Evolutionary conservation across 2,888 invertebrate species (phyloP), one percentile per base, ranked within the genome.

Genomic region (Tinea semifulvella): DNA sequence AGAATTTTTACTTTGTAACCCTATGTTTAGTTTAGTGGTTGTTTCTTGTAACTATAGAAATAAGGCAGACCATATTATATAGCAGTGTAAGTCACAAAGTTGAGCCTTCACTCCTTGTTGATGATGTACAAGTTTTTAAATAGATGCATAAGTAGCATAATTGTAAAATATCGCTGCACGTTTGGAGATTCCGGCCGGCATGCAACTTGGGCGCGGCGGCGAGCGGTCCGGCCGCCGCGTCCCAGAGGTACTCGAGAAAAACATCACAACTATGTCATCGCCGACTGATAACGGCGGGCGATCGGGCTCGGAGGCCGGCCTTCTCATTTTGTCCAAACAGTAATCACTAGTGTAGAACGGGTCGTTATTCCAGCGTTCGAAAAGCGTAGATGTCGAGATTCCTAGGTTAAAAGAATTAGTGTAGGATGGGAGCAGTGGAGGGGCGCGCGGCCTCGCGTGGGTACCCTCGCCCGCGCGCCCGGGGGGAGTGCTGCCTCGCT

Each of bases 261-360:
- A 72, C 68, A 76, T 80, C 79, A 77, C 79, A 80, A 79, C 75
- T 79, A 79, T 69, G 62, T 77, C 77, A 76, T 66, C 60, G 63
- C 61, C 61, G 60, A 62, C 60, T 61, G 60, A 64, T 66, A 60
- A 59, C 68, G 60, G 59, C 65, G 58, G 51, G 60, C 60, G 61
- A 60, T 55, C 61, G 68, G 66, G 68, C 68, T 65, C 66, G 68
- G 61, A 71, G 63, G 67, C 55, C 60, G 68, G 5, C 22, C 8
- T 8, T 22, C 51, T 62, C 70, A 65, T 68, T 69, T 73, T 76
- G 74, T 74, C 76, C 74, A 18, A 31, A 28, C 61, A 62, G 58
- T 58, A 8, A 22, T 5, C 22, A 8, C 22, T 22, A 22, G 31
- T 10, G 11, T 31, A 31, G 31, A n/a, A 11, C 68, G 68, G 68